Evolutionary conservation across 2,888 invertebrate genomes (phyloP), one percentile per base, ranked within the genome.

Genomic region (Morpho deidamia): DNA sequence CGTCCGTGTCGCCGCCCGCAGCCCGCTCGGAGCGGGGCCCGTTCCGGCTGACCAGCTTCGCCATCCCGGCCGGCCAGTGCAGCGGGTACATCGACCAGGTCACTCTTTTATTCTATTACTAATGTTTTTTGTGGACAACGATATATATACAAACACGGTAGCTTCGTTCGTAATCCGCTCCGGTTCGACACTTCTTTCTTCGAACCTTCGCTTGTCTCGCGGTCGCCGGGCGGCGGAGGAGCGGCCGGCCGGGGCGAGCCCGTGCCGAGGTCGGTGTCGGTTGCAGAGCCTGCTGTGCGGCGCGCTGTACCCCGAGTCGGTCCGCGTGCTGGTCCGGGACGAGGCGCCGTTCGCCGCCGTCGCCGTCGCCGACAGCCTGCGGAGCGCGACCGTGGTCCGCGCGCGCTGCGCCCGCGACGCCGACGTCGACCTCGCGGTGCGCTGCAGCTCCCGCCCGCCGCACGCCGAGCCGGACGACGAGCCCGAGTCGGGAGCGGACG

Each of bases 401-500:
- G 41, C 52, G 39, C 51, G 34, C 42, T 59, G 59, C 46, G 12
- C 45, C 3, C 51, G 48, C 11, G 34, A 32, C 12, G 61, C 59
- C 14, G 48, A n/a, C 11, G 59, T 59, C 14, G 35, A 12, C 35
- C 49, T 51, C 8, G 14, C 14, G 43, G 53, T 53, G 35, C 59
- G 46, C 47, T 57, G 57, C 39, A 7, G 8, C 11, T 5, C 42
- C 23, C 40, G 47, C 40, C 7, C 40, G 37, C 33, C 23, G 8
- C 46, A 52, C 12, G 47, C 49, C 50, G 42, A 38, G 8, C 43
- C 78, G 5, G 60, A 74, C 9, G 69, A 76, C n/a, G 77, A 78
- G 1, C 59, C 68, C 2, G 60, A 61, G 1, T 64, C 62, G 44
- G 64, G 74, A 1, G 53, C 80, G 1, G 75, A 73, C 0, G 78